Conservation (phyloP, 2,113 vertebrate genomes). For the Antechinus flavipes region DNA sequence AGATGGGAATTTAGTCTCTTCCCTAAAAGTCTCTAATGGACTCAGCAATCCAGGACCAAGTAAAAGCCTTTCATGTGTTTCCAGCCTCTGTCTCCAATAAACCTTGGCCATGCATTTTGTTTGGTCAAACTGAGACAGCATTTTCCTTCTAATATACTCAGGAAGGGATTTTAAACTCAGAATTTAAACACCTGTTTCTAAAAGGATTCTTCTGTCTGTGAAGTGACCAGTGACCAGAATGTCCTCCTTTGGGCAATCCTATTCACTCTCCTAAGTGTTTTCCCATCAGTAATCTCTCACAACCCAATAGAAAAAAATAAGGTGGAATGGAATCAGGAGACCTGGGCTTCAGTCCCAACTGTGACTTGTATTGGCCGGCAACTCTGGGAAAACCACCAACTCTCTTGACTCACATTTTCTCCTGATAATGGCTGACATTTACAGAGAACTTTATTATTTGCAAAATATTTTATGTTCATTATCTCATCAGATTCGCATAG, state of each 20-base stretch:
- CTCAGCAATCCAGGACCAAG: not conserved
- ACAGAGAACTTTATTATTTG: not conserved
- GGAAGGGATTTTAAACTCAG: not conserved
- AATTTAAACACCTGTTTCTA: not conserved
- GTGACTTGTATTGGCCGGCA: not conserved
- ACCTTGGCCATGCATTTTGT: not conserved
- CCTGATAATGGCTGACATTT: not conserved
- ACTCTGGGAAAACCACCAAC: not conserved
- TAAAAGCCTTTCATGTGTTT: constrained; percentile 45
- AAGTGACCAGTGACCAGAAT: not conserved
- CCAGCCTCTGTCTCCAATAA: constrained; percentile 6
- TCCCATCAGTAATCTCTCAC: not conserved
- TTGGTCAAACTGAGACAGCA: not conserved
- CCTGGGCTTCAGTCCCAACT: not conserved
- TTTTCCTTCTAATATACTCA: not conserved
- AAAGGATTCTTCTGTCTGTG: not conserved
- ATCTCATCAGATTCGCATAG: not conserved
- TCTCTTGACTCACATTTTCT: not conserved
- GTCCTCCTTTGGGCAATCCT: not conserved
- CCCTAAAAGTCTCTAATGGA: not conserved
- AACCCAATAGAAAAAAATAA: not conserved
- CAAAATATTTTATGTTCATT: not conserved
- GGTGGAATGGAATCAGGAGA: not conserved
- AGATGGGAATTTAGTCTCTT: not conserved
- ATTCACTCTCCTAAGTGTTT: not conserved